Evolutionary conservation across 2,113 vertebrate genomes (phyloP).

Genomic region (Podiceps cristatus): DNA sequence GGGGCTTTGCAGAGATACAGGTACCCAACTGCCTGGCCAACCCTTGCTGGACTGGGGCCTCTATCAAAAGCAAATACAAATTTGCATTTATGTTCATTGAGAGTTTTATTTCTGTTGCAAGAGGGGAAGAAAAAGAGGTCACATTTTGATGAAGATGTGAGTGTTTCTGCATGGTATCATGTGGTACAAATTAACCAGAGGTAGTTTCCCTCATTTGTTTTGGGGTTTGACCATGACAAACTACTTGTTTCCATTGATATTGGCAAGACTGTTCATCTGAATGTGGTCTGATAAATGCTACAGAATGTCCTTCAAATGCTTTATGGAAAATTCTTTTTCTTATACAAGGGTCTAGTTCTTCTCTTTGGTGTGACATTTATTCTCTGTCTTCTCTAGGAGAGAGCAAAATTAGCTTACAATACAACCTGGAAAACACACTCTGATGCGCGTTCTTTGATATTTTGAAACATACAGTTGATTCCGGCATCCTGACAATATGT

Average conservation of each 20-base stretch:
- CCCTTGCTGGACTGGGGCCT: background rate
- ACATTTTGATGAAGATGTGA: background rate
- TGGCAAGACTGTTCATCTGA: background rate
- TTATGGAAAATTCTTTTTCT: background rate
- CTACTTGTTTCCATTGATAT: background rate
- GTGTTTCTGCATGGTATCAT: background rate
- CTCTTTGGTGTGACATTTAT: background rate
- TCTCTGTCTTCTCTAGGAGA: background rate
- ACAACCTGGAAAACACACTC: background rate
- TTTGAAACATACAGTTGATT: background rate
- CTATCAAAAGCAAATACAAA: background rate
- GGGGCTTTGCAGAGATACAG: background rate
- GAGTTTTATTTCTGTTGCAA: background rate
- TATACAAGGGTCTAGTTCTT: background rate
- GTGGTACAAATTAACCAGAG: accelerated
- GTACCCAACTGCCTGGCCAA: background rate
- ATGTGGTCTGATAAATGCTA: background rate
- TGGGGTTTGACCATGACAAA: background rate
- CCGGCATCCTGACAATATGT: background rate
- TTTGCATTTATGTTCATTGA: background rate
- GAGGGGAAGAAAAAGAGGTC: background rate
- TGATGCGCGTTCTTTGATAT: background rate
- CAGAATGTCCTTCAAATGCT: background rate
- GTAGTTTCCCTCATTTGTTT: background rate
- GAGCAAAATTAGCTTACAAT: background rate